Evolutionary conservation across 2,113 vertebrate species (phyloP).

Genomic region (Hippoglossus stenolepis): DNA sequence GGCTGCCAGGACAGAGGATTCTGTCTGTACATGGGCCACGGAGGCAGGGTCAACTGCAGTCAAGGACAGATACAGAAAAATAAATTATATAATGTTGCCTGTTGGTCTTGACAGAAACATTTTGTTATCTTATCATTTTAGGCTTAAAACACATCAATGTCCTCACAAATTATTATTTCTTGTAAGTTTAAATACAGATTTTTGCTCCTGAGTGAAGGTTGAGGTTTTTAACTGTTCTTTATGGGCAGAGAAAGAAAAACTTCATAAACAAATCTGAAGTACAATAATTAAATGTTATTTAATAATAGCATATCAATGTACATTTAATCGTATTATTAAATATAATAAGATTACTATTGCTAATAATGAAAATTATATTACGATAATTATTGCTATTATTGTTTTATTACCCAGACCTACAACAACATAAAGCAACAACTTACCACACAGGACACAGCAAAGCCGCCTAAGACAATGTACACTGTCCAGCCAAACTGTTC

Average conservation of each 20-base stretch:
- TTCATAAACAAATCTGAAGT: too few species aligned
- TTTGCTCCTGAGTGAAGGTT: too few species aligned
- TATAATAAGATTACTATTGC: too few species aligned
- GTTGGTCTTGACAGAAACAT: not conserved
- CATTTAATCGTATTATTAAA: too few species aligned
- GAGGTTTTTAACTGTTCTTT: too few species aligned
- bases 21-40: slow-evolving; percentile 95
- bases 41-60: slow-evolving; percentile 92
- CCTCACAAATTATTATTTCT: too few species aligned
- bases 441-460: slow-evolving; percentile 94
- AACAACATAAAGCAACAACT: slow-evolving; percentile 57
- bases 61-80: not conserved
- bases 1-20: slow-evolving; percentile 94
- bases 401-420: not conserved
- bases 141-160: not conserved
- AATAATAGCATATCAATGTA: too few species aligned
- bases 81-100: not conserved
- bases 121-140: not conserved
- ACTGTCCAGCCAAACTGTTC: slow-evolving; percentile 98
- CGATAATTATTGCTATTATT: too few species aligned
- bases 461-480: slow-evolving; percentile 94
- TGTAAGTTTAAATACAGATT: too few species aligned
- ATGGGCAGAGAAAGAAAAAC: too few species aligned
- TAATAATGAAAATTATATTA: too few species aligned
- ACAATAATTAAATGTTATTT: too few species aligned